Evolutionary conservation across 2,797 vertebrate genomes (phyloP).

Genomic region (Lates japonicus): DNA sequence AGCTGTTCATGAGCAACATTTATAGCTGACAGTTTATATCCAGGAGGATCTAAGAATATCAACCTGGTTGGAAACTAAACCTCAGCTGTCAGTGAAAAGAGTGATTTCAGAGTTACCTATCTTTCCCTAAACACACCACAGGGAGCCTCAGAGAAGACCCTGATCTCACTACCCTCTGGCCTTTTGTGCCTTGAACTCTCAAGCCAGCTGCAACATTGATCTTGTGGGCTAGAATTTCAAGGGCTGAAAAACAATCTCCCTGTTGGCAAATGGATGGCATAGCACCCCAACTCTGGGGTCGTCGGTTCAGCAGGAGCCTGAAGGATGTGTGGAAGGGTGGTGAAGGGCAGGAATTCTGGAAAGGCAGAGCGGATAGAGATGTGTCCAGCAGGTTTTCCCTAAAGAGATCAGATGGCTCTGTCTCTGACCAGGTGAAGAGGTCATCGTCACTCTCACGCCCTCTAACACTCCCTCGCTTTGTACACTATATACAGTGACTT

Average conservation of each 20-base stretch:
- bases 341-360: constrained; percentile 64
- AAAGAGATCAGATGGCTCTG: constrained; percentile 52
- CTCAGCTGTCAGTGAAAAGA: constrained; percentile 58
- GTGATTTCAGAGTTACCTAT: constrained; percentile 71
- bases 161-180: constrained; percentile 72
- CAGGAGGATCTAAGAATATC: constrained; percentile 34
- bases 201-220: constrained; percentile 86
- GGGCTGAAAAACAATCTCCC: constrained; percentile 85
- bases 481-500: constrained; percentile 31
- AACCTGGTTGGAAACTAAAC: constrained; percentile 48
- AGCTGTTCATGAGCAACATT: neutral
- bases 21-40: neutral
- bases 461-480: constrained; percentile 44
- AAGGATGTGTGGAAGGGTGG: constrained; percentile 57
- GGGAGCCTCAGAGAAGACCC: constrained; percentile 75
- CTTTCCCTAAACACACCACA: constrained; percentile 78
- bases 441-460: constrained; percentile 65
- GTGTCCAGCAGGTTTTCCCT: constrained; percentile 49
- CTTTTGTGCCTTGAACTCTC: constrained; percentile 47
- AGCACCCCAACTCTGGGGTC: constrained; percentile 73
- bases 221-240: constrained; percentile 83
- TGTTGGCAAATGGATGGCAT: constrained; percentile 85
- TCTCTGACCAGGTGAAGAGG: constrained; percentile 67
- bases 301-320: constrained; percentile 67
- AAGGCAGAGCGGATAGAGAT: constrained; percentile 63